Conservation (phyloP, 2,797 vertebrate species). For the Parauchenoglanis punctatus region DNA sequence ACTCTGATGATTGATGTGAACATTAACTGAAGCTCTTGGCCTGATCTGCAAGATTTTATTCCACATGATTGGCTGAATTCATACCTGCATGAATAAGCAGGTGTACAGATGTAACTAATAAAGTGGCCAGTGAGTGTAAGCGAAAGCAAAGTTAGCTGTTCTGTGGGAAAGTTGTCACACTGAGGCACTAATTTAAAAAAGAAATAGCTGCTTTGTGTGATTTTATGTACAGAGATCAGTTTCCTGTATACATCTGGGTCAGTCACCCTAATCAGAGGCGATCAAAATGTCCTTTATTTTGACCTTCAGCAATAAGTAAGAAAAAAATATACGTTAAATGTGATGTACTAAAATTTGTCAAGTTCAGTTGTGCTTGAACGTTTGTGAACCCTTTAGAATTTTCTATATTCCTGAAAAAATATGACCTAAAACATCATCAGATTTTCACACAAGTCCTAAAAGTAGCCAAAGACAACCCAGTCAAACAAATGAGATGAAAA, state of each 20-base stretch:
- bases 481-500: too few species aligned
- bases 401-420: too few species aligned
- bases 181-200: neutral
- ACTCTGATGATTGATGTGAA: neutral
- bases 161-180: neutral
- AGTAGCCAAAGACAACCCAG: too few species aligned
- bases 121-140: neutral
- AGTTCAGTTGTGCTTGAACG: too few species aligned
- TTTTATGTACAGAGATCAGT: neutral
- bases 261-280: neutral
- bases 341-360: neutral
- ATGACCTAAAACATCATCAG: too few species aligned
- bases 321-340: neutral
- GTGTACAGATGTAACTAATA: neutral
- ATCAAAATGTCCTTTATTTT: neutral
- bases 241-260: neutral
- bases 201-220: neutral
- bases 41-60: neutral
- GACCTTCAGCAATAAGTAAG: neutral
- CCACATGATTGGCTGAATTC: neutral
- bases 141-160: neutral
- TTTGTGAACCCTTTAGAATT: too few species aligned
- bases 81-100: neutral
- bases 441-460: too few species aligned
- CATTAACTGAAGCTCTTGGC: neutral